phyloP scores from a whole-genome alignment of 2,797 vertebrate species.

The Lacerta bilineata region DNA sequence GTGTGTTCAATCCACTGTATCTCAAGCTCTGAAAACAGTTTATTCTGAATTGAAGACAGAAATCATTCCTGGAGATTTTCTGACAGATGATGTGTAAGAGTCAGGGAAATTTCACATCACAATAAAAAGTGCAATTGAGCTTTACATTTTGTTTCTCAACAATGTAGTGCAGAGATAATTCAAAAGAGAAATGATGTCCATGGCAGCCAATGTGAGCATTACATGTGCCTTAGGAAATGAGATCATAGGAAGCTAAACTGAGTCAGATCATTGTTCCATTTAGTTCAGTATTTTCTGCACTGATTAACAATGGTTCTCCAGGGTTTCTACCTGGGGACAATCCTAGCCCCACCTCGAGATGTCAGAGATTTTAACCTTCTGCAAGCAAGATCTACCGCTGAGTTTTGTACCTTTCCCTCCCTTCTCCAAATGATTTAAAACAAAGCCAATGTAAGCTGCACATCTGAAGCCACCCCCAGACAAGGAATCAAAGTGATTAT shows the following conservation, averaged over 20 bases:
- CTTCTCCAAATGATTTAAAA: neutral
- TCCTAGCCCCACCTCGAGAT: too few relatives aligned
- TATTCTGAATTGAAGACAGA: neutral
- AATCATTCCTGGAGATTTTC: neutral
- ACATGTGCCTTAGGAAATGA: neutral
- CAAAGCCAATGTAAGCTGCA: neutral
- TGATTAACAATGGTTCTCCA: too few relatives aligned
- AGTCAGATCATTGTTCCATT: too few relatives aligned
- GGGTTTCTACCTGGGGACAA: too few relatives aligned
- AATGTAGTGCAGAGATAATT: neutral
- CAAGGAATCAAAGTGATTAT: neutral
- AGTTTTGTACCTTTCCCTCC: too few relatives aligned
- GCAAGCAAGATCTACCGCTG: too few relatives aligned
- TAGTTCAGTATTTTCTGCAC: too few relatives aligned
- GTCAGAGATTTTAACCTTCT: too few relatives aligned
- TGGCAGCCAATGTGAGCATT: neutral
- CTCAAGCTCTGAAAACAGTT: slow-evolving; percentile 19
- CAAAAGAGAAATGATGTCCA: neutral
- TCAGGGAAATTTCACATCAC: neutral
- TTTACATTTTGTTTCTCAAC: neutral
- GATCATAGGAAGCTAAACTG: too few relatives aligned
- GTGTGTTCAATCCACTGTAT: neutral
- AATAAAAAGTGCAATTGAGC: neutral
- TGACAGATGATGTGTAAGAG: neutral
- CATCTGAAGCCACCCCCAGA: neutral